Percentiles rank a stretch among this genome's conserved stretches.
These are phyloP conservation scores for Noctua fimbriata DNA, from an alignment of 2,888 invertebrate genomes.

Conservation along the genomic window DNA sequence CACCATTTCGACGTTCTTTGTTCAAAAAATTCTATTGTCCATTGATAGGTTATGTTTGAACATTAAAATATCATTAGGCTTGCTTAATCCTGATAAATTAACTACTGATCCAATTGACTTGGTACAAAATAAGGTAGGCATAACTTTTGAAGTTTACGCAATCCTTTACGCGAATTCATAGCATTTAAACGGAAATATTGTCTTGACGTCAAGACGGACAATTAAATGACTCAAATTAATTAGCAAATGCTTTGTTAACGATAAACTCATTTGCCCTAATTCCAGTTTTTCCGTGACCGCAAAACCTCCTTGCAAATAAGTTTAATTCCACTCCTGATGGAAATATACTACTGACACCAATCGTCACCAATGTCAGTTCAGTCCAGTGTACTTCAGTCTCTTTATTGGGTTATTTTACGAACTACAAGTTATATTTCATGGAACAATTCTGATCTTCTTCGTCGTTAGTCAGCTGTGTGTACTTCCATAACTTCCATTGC, in stretches of 20 bases:
- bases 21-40: not conserved
- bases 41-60: slow-evolving; percentile 14
- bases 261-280: slow-evolving; percentile 28
- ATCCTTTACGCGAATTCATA: not conserved
- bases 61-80: slow-evolving; percentile 43
- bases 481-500: not conserved
- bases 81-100: slow-evolving; percentile 21
- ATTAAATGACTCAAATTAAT: slow-evolving; percentile 17
- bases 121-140: not conserved
- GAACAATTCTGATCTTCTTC: not conserved
- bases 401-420: not conserved
- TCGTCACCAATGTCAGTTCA: not conserved
- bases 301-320: slow-evolving; percentile 29
- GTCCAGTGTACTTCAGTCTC: not conserved
- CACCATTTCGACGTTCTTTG: not conserved
- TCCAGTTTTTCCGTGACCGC: slow-evolving; percentile 26
- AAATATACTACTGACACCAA: slow-evolving; percentile 7
- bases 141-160: too few relatives aligned
- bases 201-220: not conserved
- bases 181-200: slow-evolving; percentile 2
- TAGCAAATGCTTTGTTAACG: slow-evolving; percentile 12
- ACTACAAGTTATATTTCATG: not conserved
- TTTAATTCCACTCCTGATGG: not conserved
- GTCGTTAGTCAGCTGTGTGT: not conserved
- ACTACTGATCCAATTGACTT: not conserved